Percentiles rank a stretch among this genome's conserved stretches.
These are phyloP conservation scores for Crotalus viridis DNA, from an alignment of 2,113 vertebrate species.

Conservation along the genomic window DNA sequence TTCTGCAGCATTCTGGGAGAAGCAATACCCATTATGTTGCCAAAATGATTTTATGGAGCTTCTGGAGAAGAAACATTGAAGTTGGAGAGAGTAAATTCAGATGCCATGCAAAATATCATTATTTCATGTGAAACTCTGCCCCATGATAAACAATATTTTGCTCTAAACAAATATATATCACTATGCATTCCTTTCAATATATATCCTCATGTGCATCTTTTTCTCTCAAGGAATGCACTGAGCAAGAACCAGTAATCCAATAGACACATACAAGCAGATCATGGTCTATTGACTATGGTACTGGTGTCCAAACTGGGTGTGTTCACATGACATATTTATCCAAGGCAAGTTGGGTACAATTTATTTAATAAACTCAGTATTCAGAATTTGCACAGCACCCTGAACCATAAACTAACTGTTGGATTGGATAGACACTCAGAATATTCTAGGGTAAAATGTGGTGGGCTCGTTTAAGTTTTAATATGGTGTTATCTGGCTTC, in stretches of 20 bases:
- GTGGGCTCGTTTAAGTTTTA: not conserved
- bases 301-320: not conserved
- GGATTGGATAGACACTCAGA: not conserved
- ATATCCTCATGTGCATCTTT: not conserved
- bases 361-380: not conserved
- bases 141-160: not conserved
- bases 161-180: not conserved
- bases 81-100: not conserved
- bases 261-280: not conserved
- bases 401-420: not conserved
- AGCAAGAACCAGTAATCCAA: not conserved
- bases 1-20: not conserved
- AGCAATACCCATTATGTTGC: not conserved
- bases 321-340: not conserved
- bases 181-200: not conserved
- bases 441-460: not conserved
- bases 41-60: not conserved
- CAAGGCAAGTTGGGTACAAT: not conserved
- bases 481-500: not conserved
- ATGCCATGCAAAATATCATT: not conserved
- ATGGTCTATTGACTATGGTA: not conserved
- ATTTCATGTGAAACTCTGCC: not conserved
- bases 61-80: not conserved
- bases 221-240: not conserved
- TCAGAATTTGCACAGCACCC: not conserved